phyloP scores from a whole-genome alignment of 2,888 invertebrate genomes.

The Alentia gelatinosa region DNA sequence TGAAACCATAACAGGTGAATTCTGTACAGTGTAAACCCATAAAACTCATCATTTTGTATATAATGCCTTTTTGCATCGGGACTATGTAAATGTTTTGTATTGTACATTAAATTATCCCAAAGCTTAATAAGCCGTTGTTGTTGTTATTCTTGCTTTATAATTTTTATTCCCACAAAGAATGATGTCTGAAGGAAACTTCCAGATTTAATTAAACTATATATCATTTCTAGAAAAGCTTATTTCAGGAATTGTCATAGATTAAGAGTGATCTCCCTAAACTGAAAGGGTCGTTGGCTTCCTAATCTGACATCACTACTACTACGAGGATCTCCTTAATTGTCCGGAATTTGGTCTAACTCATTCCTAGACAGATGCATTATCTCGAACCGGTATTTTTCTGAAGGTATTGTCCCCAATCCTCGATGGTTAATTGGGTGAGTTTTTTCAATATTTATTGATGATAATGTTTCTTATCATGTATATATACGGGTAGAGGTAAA shows the following conservation, averaged over 20 bases:
- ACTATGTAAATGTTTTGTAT: conserved; percentile 53
- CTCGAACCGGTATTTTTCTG: too few relatives aligned
- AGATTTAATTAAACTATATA: too few relatives aligned
- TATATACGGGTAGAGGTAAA: too few relatives aligned
- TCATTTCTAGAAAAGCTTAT: too few relatives aligned
- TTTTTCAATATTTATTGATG: too few relatives aligned
- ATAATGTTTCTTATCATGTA: too few relatives aligned
- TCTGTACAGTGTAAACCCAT: conserved; percentile 21
- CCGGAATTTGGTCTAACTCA: neutral
- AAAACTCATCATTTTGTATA: conserved; percentile 33
- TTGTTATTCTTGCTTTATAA: neutral
- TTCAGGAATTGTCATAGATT: too few relatives aligned
- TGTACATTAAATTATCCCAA: conserved; percentile 50
- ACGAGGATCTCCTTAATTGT: neutral
- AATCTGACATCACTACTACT: neutral
- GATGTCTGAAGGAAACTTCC: too few relatives aligned
- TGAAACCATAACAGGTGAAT: neutral
- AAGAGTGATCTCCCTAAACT: too few relatives aligned
- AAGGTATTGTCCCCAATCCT: too few relatives aligned
- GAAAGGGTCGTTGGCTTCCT: neutral
- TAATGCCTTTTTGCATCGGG: conserved; percentile 30
- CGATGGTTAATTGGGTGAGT: too few relatives aligned
- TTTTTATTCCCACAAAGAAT: too few relatives aligned
- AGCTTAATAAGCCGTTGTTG: neutral
- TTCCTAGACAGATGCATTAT: neutral